A percentile compares a stretch with the other conserved stretches of the same genome.
Evolutionary conservation across 2,797 vertebrate genomes (phyloP).

Genomic region (Phoebastria nigripes): DNA sequence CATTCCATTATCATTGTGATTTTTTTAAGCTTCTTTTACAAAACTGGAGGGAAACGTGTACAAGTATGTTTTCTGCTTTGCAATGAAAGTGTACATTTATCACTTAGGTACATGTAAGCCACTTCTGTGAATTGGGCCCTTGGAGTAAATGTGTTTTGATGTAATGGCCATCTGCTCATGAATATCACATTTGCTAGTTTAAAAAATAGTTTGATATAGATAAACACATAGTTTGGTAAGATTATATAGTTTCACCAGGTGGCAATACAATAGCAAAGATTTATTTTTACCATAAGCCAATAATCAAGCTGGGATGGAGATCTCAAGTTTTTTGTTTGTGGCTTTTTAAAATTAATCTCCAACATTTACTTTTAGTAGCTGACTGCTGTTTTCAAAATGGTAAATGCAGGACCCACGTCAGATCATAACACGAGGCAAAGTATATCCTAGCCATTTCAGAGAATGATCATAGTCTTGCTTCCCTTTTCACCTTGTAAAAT

Average conservation of each 20-base stretch:
- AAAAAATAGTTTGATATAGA: slow-evolving; percentile 62
- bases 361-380: not conserved
- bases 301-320: not conserved
- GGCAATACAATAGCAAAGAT: slow-evolving; percentile 46
- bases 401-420: not conserved
- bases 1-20: not conserved
- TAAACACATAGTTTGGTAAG: slow-evolving; percentile 61
- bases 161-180: slow-evolving; percentile 74
- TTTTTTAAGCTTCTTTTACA: slow-evolving; percentile 29
- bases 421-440: not conserved
- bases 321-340: not conserved
- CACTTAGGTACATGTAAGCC: slow-evolving; percentile 62
- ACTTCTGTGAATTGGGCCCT: slow-evolving; percentile 66
- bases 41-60: slow-evolving; percentile 43
- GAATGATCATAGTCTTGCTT: not conserved
- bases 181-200: slow-evolving; percentile 64
- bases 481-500: not conserved
- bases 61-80: slow-evolving; percentile 26
- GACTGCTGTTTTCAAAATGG: not conserved
- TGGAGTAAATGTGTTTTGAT: slow-evolving; percentile 72
- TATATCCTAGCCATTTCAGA: not conserved
- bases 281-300: slow-evolving; percentile 20
- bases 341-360: slow-evolving; percentile 26
- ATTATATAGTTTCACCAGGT: slow-evolving; percentile 60
- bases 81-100: slow-evolving; percentile 53